These are phyloP conservation scores for Empis stercorea DNA, from an alignment of 2,888 invertebrate genomes.

Conservation along the genomic window DNA sequence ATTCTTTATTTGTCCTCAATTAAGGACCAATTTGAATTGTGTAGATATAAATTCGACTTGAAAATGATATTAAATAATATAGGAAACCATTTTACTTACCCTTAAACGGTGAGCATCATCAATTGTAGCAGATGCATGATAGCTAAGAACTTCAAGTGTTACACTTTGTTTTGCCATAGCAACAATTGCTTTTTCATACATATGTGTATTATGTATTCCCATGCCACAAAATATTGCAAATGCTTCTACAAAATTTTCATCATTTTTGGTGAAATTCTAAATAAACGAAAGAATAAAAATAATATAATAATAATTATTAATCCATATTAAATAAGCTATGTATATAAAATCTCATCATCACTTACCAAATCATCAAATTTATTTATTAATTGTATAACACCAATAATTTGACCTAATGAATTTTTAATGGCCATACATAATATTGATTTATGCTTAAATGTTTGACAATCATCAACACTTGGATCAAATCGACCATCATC, in stretches of 20 bases:
- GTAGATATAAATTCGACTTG: too few species aligned
- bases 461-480: conserved; percentile 67
- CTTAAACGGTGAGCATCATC: conserved; percentile 80
- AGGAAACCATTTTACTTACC: conserved; percentile 49
- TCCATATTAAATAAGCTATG: too few species aligned
- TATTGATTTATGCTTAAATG: conserved; percentile 78
- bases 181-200: conserved; percentile 91
- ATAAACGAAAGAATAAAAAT: conserved; percentile 2
- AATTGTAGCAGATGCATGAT: conserved; percentile 83
- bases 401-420: conserved; percentile 80
- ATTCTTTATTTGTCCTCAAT: too few species aligned
- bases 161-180: conserved; percentile 96
- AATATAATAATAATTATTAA: too few species aligned
- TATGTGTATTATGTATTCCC: conserved; percentile 94
- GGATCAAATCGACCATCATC: conserved; percentile 79
- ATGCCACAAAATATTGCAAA: conserved; percentile 96
- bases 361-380: conserved; percentile 70
- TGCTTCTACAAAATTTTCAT: conserved; percentile 93
- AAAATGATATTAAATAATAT: too few species aligned
- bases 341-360: conserved; percentile 1
- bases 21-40: too few species aligned
- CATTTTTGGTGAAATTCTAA: conserved; percentile 77
- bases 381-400: conserved; percentile 85
- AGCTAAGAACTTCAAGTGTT: conserved; percentile 82
- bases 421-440: conserved; percentile 95